A percentile compares a stretch with the other conserved stretches of the same genome.
Conservation (phyloP, 2,888 invertebrate species). For the Zhengitettix transpicula region DNA sequence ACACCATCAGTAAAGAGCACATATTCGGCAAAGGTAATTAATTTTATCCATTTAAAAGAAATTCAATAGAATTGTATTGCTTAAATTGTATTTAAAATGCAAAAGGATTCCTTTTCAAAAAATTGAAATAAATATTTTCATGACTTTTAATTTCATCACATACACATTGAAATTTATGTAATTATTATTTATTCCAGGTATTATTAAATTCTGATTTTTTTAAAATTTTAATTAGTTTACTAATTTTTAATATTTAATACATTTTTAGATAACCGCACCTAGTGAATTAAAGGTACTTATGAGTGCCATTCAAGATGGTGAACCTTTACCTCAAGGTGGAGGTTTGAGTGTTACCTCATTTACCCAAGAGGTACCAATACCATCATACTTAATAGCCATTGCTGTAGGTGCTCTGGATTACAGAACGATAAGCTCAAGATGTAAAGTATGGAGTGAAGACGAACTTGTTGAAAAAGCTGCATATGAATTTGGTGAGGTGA, state of each 20-base stretch:
- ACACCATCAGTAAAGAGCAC: constrained; percentile 77
- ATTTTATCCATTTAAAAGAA: neutral
- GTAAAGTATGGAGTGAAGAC: constrained; percentile 80
- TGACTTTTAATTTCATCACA: no score
- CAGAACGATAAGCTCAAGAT: constrained; percentile 58
- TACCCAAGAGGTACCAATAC: constrained; percentile 64
- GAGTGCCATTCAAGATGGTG: constrained; percentile 52
- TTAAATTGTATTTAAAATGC: neutral
- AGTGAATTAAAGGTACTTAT: constrained; percentile 63
- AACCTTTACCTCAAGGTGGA: constrained; percentile 24
- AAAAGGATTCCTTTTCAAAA: no score
- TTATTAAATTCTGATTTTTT: no score
- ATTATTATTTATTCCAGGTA: no score
- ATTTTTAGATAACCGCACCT: constrained; percentile 48
- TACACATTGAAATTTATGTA: no score
- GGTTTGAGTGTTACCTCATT: constrained; percentile 38
- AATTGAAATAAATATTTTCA: no score
- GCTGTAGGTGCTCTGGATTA: constrained; percentile 70
- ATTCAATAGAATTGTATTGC: neutral
- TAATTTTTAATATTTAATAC: neutral
- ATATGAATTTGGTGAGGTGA: constrained; percentile 66
- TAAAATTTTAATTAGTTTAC: no score
- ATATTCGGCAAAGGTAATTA: constrained; percentile 48
- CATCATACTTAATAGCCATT: constrained; percentile 77
- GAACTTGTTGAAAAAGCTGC: constrained; percentile 67